Evolutionary conservation across 2,888 invertebrate genomes (phyloP).

Genomic region (Eupithecia subumbrata): DNA sequence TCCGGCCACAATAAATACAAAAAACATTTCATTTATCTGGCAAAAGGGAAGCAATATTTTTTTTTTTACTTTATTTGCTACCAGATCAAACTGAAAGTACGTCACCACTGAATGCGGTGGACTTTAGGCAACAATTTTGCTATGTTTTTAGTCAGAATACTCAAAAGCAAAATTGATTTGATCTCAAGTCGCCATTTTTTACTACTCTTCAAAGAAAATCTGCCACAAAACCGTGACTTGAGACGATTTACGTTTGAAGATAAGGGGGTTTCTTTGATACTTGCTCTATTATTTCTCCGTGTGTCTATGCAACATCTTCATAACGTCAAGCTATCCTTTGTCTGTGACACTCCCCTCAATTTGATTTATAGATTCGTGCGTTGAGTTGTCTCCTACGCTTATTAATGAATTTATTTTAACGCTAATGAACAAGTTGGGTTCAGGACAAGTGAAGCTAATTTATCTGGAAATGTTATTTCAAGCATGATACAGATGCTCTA

Average conservation of each 20-base stretch:
- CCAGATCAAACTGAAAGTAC: background rate
- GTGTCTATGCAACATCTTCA: conserved; percentile 47
- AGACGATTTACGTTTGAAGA: background rate
- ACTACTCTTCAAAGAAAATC: background rate
- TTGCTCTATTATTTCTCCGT: conserved; percentile 46
- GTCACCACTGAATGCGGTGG: background rate
- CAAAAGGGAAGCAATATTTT: too few species aligned
- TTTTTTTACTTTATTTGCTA: too few species aligned
- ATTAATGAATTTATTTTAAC: conserved; percentile 84
- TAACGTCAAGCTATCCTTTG: conserved; percentile 70
- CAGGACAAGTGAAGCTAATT: conserved; percentile 79
- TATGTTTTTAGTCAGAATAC: background rate
- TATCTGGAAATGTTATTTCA: conserved; percentile 75
- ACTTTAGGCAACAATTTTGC: background rate
- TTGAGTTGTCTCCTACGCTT: conserved; percentile 78
- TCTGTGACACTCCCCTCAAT: conserved; percentile 82
- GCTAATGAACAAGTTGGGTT: conserved; percentile 82
- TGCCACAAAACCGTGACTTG: background rate
- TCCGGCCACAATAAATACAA: too few species aligned
- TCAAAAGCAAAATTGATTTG: background rate
- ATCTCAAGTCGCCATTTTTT: background rate
- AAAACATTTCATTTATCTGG: too few species aligned
- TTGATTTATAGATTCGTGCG: conserved; percentile 82
- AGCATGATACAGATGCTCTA: conserved; percentile 50
- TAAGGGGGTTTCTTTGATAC: conserved; percentile 16